Conservation (phyloP, 1,140 invertebrate genomes). For the Caenorhabditis remanei region DNA sequence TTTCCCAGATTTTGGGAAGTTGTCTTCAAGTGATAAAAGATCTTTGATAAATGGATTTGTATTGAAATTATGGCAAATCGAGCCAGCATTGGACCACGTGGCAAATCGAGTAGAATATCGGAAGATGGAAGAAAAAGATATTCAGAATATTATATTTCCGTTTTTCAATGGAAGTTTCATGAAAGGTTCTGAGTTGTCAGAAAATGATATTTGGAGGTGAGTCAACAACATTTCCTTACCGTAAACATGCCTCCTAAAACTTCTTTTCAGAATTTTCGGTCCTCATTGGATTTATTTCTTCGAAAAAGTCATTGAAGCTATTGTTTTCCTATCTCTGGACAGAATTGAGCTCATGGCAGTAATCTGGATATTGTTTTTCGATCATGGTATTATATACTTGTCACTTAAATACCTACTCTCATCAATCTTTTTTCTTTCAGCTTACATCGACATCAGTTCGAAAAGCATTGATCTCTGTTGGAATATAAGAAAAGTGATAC, state of each 20-base stretch:
- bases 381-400: neutral
- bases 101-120: neutral
- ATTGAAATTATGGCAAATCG: neutral
- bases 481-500: neutral
- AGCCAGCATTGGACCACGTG: neutral
- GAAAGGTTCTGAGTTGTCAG: neutral
- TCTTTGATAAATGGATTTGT: neutral
- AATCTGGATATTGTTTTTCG: conserved; percentile 15
- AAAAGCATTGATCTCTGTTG: neutral
- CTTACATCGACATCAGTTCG: neutral
- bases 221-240: neutral
- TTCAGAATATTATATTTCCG: neutral
- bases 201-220: neutral
- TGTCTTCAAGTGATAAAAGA: neutral
- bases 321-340: neutral
- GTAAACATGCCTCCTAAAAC: neutral
- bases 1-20: neutral
- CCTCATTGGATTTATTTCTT: neutral
- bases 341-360: neutral
- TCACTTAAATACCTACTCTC: neutral
- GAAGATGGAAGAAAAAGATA: neutral
- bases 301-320: neutral
- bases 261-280: conserved; percentile 2
- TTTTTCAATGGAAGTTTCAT: conserved; percentile 1
- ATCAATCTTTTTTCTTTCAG: neutral